These are phyloP conservation scores for Elaphurus davidianus DNA, from an alignment of 2,113 vertebrate genomes.

Conservation along the genomic window DNA sequence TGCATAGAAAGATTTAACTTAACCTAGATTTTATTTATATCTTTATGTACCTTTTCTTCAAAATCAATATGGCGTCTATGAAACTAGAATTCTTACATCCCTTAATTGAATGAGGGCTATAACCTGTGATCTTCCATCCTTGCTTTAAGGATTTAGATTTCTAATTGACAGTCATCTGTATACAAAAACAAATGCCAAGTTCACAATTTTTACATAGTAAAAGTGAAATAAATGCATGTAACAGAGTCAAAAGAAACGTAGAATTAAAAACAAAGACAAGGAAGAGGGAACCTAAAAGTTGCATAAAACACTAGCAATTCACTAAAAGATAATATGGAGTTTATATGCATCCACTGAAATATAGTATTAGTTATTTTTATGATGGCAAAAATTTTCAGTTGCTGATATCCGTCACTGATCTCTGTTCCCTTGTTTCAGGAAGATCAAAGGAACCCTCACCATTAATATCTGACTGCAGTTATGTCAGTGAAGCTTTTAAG, in stretches of 20 bases:
- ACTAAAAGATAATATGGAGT: constrained; percentile 39
- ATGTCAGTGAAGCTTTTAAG: not conserved
- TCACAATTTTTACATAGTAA: constrained; percentile 68
- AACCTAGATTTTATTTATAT: constrained; percentile 76
- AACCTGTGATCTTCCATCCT: constrained; percentile 52
- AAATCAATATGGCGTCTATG: not conserved
- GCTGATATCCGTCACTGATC: not conserved
- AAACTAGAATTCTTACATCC: constrained; percentile 32
- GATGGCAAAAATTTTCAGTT: not conserved
- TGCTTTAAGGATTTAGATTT: constrained; percentile 53
- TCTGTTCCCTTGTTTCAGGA: not conserved
- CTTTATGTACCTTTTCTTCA: constrained; percentile 67
- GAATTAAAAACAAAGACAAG: constrained; percentile 38
- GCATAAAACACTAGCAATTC: constrained; percentile 53
- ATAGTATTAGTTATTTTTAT: constrained; percentile 47
- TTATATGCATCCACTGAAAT: constrained; percentile 59
- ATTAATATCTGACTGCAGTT: not conserved
- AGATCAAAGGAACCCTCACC: not conserved
- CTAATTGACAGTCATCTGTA: constrained; percentile 62
- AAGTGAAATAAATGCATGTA: constrained; percentile 58
- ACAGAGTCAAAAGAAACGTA: constrained; percentile 24
- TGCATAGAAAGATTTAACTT: constrained; percentile 76
- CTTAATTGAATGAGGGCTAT: constrained; percentile 13
- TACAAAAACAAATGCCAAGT: constrained; percentile 30
- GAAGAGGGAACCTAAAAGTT: constrained; percentile 25